Percentiles rank a stretch among this genome's conserved stretches.
phyloP scores from a whole-genome alignment of 2,113 vertebrate genomes.

The Syrmaticus mikado region DNA sequence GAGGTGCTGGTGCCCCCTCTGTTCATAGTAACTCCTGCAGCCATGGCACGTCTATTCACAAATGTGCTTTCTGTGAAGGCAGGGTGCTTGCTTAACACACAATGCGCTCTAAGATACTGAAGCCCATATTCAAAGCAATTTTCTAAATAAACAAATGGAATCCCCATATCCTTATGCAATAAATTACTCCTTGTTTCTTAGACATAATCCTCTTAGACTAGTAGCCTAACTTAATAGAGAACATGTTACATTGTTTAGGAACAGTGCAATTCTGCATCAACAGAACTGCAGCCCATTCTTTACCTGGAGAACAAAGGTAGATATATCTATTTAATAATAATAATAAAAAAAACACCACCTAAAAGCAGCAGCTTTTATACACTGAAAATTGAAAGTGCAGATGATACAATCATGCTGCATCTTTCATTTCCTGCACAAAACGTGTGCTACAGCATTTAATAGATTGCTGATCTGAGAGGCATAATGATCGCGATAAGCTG shows the following conservation, averaged over 20 bases:
- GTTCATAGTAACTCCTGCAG: background rate
- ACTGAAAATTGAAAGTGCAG: background rate
- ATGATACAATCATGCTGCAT: background rate
- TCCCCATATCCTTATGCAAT: background rate
- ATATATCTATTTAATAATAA: no score
- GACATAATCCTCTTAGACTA: background rate
- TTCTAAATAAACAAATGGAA: background rate
- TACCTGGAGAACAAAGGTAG: background rate
- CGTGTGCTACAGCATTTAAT: background rate
- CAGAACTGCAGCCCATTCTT: background rate
- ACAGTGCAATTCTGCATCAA: background rate
- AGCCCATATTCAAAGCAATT: background rate
- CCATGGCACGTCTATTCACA: background rate
- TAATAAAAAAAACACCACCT: no score
- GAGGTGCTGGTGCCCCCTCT: background rate
- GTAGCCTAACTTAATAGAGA: background rate
- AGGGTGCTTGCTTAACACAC: background rate
- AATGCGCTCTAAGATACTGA: background rate
- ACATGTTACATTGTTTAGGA: background rate
- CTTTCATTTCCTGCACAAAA: constrained; percentile 12
- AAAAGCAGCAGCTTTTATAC: background rate
- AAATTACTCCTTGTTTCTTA: background rate
- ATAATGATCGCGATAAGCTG: background rate
- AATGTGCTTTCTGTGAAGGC: background rate
- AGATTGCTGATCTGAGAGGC: background rate